phyloP scores from a whole-genome alignment of 92 coral and sea anemone genomes.

The Galaxea fascicularis region DNA sequence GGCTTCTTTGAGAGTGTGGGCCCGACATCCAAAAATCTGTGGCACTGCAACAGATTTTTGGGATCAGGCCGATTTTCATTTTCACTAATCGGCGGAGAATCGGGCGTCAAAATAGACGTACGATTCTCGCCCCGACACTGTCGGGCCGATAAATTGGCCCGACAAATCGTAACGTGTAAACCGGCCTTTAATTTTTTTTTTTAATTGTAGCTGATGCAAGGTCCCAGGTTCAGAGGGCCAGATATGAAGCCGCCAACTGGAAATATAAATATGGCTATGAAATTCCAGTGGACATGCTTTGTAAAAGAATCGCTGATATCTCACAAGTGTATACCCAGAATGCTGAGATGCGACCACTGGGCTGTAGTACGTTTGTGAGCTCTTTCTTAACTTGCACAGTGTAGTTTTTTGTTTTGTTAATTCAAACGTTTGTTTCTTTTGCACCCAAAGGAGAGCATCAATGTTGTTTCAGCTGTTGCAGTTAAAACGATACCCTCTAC shows the following conservation, averaged over 20 bases:
- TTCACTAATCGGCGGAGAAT: too few relatives aligned
- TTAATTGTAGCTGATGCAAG: constrained; percentile 86
- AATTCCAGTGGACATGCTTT: constrained; percentile 96
- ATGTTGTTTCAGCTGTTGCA: too few relatives aligned
- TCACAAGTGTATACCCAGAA: constrained; percentile 98
- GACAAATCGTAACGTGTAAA: too few relatives aligned
- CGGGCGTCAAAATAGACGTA: too few relatives aligned
- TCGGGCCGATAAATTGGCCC: too few relatives aligned
- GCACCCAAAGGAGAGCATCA: background rate
- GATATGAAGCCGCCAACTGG: constrained; percentile 99
- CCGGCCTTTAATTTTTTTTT: background rate
- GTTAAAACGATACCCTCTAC: too few relatives aligned
- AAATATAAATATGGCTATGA: constrained; percentile 97
- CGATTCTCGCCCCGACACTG: too few relatives aligned
- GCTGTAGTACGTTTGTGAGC: constrained; percentile 83
- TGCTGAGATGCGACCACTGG: constrained; percentile 99
- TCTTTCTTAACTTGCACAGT: background rate
- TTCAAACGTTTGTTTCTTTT: background rate
- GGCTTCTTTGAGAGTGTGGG: too few relatives aligned
- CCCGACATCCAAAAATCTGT: too few relatives aligned
- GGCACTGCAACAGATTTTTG: too few relatives aligned
- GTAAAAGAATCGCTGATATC: constrained; percentile 94
- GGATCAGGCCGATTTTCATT: too few relatives aligned
- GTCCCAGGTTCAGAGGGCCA: constrained; percentile 96
- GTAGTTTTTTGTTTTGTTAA: background rate